Evolutionary conservation across 2,888 invertebrate genomes (phyloP).

Genomic region (Esperia sulphurella): DNA sequence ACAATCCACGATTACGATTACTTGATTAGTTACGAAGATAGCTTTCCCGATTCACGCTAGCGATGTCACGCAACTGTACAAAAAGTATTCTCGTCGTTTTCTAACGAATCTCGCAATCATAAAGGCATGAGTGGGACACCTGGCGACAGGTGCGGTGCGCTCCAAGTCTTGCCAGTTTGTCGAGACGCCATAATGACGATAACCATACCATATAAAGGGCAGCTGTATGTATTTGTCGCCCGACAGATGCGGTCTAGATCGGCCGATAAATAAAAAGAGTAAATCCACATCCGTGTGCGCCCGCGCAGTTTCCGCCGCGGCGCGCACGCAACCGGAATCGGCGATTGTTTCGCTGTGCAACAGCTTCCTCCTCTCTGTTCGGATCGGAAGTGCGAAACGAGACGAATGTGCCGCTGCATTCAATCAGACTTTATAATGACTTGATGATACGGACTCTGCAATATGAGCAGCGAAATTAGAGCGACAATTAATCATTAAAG

Average conservation of each 20-base stretch:
- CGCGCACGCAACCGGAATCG: slow-evolving; percentile 60
- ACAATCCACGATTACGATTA: slow-evolving; percentile 21
- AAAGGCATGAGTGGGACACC: slow-evolving; percentile 37
- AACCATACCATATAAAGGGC: slow-evolving; percentile 50
- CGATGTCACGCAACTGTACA: slow-evolving; percentile 43
- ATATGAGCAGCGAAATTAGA: slow-evolving; percentile 33
- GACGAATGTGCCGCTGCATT: slow-evolving; percentile 31
- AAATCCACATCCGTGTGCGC: slow-evolving; percentile 66
- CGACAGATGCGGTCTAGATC: slow-evolving; percentile 76
- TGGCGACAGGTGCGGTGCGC: slow-evolving; percentile 70
- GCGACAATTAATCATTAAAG: slow-evolving; percentile 62
- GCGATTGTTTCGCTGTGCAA: slow-evolving; percentile 67
- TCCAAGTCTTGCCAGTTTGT: slow-evolving; percentile 36
- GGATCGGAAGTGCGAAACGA: slow-evolving; percentile 60
- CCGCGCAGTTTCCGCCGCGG: slow-evolving; percentile 61
- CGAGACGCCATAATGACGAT: slow-evolving; percentile 50
- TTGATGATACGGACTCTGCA: slow-evolving; percentile 11
- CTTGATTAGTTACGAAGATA: slow-evolving; percentile 46
- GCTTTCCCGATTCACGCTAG: slow-evolving; percentile 63
- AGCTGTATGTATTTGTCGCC: slow-evolving; percentile 64
- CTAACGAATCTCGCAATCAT: slow-evolving; percentile 20
- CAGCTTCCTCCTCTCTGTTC: slow-evolving; percentile 68
- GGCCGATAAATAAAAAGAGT: slow-evolving; percentile 69
- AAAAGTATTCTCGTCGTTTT: slow-evolving; percentile 29
- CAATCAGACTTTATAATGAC: slow-evolving; percentile 8